These are phyloP conservation scores for Isichthys henryi DNA, from an alignment of 2,113 vertebrate species.

Conservation along the genomic window DNA sequence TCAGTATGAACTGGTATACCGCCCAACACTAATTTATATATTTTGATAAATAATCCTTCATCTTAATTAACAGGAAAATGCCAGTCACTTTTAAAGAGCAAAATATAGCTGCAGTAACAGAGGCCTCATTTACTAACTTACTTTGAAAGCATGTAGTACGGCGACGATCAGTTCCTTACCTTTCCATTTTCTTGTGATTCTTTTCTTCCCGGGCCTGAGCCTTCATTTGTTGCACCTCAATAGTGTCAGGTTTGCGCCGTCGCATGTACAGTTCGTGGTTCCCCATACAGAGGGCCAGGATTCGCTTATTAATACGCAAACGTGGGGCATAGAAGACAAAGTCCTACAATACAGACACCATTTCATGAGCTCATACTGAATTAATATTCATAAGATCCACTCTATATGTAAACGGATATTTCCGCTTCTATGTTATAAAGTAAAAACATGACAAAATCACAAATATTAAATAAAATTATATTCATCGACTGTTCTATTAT, in stretches of 20 bases:
- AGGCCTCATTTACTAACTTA: constrained; percentile 8
- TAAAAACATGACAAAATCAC: neutral
- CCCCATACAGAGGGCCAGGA: constrained; percentile 93
- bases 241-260: constrained; percentile 90
- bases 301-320: constrained; percentile 92
- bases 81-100: neutral
- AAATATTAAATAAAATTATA: neutral
- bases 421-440: neutral
- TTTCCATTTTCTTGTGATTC: constrained; percentile 93
- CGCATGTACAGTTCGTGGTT: constrained; percentile 98
- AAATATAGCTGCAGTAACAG: neutral
- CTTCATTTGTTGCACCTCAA: constrained; percentile 98
- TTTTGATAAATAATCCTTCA: neutral
- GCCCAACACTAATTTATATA: neutral
- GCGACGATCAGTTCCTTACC: constrained; percentile 47
- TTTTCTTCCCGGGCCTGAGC: constrained; percentile 93
- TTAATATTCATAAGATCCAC: neutral
- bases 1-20: no score
- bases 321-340: constrained; percentile 94
- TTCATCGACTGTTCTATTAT: neutral
- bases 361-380: neutral
- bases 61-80: neutral
- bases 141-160: constrained; percentile 39
- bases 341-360: constrained; percentile 59
- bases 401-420: neutral